These are phyloP conservation scores for Plagodis pulveraria DNA, from an alignment of 2,888 invertebrate species.

Conservation along the genomic window DNA sequence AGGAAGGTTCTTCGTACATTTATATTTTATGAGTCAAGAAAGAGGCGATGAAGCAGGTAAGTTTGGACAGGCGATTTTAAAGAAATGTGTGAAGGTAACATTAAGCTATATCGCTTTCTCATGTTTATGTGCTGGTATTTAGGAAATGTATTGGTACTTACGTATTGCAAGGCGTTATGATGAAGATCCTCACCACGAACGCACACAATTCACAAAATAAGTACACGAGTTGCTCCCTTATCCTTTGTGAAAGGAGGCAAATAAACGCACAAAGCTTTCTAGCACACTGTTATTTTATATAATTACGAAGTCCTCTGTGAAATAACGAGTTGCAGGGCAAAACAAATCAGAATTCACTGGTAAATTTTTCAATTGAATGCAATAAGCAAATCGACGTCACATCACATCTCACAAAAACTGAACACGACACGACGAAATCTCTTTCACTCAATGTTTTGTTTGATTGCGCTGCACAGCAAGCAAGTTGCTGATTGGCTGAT, in stretches of 20 bases:
- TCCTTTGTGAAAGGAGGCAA: constrained; percentile 75
- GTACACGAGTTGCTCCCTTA: constrained; percentile 36
- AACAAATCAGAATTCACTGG: constrained; percentile 48
- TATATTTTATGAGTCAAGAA: too few relatives aligned
- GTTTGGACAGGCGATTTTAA: too few relatives aligned
- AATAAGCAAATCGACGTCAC: constrained; percentile 50
- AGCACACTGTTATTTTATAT: constrained; percentile 39
- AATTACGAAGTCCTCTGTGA: constrained; percentile 34
- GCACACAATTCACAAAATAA: constrained; percentile 44
- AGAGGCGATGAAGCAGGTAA: too few relatives aligned
- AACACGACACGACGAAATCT: constrained; percentile 43
- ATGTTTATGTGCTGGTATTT: too few relatives aligned
- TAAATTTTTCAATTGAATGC: constrained; percentile 38
- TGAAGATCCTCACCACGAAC: constrained; percentile 41
- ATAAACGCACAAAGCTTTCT: constrained; percentile 45
- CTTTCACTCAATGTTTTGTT: constrained; percentile 32
- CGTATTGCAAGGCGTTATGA: constrained; percentile 45
- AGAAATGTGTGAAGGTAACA: too few relatives aligned
- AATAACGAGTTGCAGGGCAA: constrained; percentile 24
- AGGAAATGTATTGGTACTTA: constrained; percentile 45
- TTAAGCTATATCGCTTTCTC: too few relatives aligned
- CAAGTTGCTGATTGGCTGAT: constrained; percentile 40
- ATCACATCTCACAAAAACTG: constrained; percentile 48
- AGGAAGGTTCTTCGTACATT: too few relatives aligned
- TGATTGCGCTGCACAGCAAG: constrained; percentile 31